These are phyloP conservation scores for Coelopa frigida DNA, from an alignment of 1,140 invertebrate genomes.

Conservation along the genomic window DNA sequence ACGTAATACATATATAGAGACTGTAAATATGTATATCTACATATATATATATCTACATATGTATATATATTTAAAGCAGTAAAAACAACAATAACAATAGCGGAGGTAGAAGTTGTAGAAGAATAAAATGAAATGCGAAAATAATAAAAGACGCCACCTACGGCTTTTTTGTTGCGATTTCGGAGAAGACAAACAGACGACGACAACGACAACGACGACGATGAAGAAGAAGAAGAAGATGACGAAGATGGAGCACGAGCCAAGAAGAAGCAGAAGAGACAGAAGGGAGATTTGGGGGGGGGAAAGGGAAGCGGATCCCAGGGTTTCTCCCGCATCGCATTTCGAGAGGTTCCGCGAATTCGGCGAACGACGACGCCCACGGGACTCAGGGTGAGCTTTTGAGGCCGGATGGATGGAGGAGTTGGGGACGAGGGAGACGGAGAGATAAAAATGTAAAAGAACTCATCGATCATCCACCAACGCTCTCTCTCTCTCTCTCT, in stretches of 20 bases:
- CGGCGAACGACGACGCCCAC: not conserved
- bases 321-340: not conserved
- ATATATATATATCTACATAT: conserved; percentile 3
- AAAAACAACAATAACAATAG: not conserved
- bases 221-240: not conserved
- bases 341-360: not conserved
- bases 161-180: too few relatives aligned
- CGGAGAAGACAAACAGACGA: not conserved
- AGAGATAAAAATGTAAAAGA: too few relatives aligned
- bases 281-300: not conserved
- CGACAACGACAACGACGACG: not conserved
- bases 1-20: too few relatives aligned
- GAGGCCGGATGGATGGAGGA: not conserved
- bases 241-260: not conserved
- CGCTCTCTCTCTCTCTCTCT: too few relatives aligned
- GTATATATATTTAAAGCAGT: not conserved
- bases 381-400: conserved; percentile 12
- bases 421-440: not conserved
- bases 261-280: too few relatives aligned
- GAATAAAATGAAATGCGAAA: not conserved
- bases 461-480: too few relatives aligned
- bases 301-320: not conserved
- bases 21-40: not conserved
- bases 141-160: not conserved
- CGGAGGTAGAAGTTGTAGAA: not conserved